phyloP scores from a whole-genome alignment of 2,113 vertebrate genomes.

The Zootoca vivipara region DNA sequence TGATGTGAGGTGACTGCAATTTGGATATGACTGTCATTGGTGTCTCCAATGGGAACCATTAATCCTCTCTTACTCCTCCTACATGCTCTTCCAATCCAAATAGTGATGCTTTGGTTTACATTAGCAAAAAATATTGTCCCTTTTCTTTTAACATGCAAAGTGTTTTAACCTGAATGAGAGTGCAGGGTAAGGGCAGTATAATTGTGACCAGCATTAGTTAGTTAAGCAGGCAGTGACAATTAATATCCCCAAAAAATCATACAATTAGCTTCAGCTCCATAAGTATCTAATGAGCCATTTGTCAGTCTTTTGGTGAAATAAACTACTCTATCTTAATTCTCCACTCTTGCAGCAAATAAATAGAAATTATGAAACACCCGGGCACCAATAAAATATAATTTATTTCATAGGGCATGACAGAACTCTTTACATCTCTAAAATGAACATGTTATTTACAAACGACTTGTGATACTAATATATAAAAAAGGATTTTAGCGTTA shows the following conservation, averaged over 20 bases:
- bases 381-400: slow-evolving; percentile 80
- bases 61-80: slow-evolving; percentile 69
- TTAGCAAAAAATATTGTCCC: slow-evolving; percentile 62
- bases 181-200: slow-evolving; percentile 34
- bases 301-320: slow-evolving; percentile 80
- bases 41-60: slow-evolving; percentile 65
- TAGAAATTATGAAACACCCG: slow-evolving; percentile 79
- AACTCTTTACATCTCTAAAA: slow-evolving; percentile 76
- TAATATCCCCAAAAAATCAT: slow-evolving; percentile 70
- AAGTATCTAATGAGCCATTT: slow-evolving; percentile 82
- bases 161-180: slow-evolving; percentile 35
- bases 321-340: slow-evolving; percentile 82
- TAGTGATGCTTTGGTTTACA: slow-evolving; percentile 65
- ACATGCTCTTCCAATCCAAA: slow-evolving; percentile 63
- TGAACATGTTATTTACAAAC: slow-evolving; percentile 78
- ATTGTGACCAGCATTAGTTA: slow-evolving; percentile 69
- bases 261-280: slow-evolving; percentile 77
- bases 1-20: slow-evolving; percentile 70
- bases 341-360: slow-evolving; percentile 81
- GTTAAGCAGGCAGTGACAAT: slow-evolving; percentile 71
- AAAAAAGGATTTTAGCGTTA: slow-evolving; percentile 70
- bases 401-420: slow-evolving; percentile 77
- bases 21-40: slow-evolving; percentile 71
- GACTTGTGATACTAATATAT: slow-evolving; percentile 74
- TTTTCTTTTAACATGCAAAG: slow-evolving; percentile 50